These are phyloP conservation scores for Poecilia picta DNA, from an alignment of 2,797 vertebrate genomes.

Conservation along the genomic window DNA sequence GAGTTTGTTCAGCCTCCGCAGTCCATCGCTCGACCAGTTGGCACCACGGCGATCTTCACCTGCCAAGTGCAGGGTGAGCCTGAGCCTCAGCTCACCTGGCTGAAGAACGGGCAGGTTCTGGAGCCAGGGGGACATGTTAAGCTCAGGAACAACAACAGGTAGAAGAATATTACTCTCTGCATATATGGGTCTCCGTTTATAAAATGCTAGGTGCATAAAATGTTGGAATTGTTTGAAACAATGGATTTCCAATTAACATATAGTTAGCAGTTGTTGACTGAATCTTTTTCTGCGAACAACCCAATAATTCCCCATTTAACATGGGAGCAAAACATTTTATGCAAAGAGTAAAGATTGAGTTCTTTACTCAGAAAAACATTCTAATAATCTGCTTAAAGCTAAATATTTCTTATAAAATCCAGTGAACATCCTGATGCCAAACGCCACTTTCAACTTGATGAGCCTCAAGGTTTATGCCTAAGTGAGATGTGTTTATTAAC, in stretches of 20 bases:
- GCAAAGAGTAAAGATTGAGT: background rate
- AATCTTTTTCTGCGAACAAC: background rate
- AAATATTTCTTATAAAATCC: background rate
- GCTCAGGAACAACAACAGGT: conserved; percentile 99
- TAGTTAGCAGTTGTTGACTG: background rate
- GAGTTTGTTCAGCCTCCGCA: conserved; percentile 96
- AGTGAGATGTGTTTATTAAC: background rate
- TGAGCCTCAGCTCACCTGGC: conserved; percentile 93
- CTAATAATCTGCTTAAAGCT: background rate
- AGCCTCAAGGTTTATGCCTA: background rate
- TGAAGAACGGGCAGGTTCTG: conserved; percentile 95
- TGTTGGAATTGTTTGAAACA: background rate
- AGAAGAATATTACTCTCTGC: background rate
- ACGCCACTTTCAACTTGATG: background rate
- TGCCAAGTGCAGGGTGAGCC: conserved; percentile 95
- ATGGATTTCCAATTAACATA: background rate
- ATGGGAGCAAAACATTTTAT: background rate
- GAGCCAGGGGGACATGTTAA: conserved; percentile 91
- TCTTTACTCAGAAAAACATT: background rate
- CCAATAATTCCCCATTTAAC: background rate
- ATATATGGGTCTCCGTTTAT: background rate
- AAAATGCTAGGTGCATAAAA: background rate
- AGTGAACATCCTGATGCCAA: background rate
- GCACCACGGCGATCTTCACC: conserved; percentile 96
- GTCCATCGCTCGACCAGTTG: conserved; percentile 92